Evolutionary conservation across 2,888 invertebrate genomes (phyloP).

Genomic region (Dioctria linearis): DNA sequence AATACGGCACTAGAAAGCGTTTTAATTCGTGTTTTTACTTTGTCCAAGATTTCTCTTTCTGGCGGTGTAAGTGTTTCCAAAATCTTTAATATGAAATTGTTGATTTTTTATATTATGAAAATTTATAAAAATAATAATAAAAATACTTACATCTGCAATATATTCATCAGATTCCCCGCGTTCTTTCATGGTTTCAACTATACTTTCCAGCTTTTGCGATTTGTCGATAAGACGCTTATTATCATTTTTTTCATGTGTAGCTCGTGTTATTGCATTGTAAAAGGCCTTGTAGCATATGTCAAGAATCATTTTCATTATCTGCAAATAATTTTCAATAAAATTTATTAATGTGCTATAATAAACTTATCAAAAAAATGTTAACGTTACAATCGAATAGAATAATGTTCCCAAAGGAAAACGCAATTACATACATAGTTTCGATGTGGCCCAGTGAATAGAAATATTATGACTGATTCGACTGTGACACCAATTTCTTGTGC

Average conservation of each 20-base stretch:
- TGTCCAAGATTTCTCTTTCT: constrained; percentile 82
- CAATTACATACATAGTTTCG: too few species aligned
- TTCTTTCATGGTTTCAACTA: constrained; percentile 84
- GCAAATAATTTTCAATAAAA: constrained; percentile 58
- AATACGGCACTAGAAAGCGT: constrained; percentile 85
- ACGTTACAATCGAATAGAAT: too few species aligned
- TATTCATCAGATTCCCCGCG: constrained; percentile 85
- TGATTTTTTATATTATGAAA: too few species aligned
- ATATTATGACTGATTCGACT: too few species aligned
- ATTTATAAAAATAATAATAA: background rate
- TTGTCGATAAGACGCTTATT: constrained; percentile 89
- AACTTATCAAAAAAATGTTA: background rate
- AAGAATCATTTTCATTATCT: constrained; percentile 79
- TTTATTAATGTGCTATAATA: constrained; percentile 9
- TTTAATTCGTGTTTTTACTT: constrained; percentile 82
- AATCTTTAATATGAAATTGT: constrained; percentile 68
- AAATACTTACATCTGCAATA: constrained; percentile 79
- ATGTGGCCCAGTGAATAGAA: too few species aligned
- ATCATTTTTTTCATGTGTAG: constrained; percentile 76
- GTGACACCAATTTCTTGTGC: too few species aligned
- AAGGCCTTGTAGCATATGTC: constrained; percentile 82
- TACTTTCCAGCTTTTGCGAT: constrained; percentile 86
- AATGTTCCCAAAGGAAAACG: too few species aligned
- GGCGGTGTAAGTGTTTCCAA: constrained; percentile 91
- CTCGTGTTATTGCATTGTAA: constrained; percentile 79